These are phyloP conservation scores for Rutpela maculata DNA, from an alignment of 2,888 invertebrate genomes.

Conservation along the genomic window DNA sequence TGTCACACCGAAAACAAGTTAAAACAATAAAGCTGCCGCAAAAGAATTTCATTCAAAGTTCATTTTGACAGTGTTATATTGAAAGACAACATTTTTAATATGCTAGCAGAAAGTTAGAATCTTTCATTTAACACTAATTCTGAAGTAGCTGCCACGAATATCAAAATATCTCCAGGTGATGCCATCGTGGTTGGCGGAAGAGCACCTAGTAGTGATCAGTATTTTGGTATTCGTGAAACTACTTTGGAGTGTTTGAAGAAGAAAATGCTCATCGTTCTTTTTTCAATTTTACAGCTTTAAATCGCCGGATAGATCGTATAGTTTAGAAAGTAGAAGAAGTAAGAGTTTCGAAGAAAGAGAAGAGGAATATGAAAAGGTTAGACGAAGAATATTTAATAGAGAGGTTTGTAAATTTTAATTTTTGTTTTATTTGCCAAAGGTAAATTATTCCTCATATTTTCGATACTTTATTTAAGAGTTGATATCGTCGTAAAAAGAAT, in stretches of 20 bases:
- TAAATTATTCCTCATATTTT: neutral
- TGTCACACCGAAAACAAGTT: too few species aligned
- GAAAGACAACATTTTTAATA: too few species aligned
- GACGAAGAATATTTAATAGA: slow-evolving; percentile 89
- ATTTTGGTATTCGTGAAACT: neutral
- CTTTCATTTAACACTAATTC: too few species aligned
- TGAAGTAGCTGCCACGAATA: too few species aligned
- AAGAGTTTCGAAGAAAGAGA: slow-evolving; percentile 95
- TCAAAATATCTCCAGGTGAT: too few species aligned
- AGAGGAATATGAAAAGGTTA: slow-evolving; percentile 90
- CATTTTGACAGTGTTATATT: too few species aligned
- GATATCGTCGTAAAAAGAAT: too few species aligned
- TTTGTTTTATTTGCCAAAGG: neutral
- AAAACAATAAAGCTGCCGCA: too few species aligned
- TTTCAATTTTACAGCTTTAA: slow-evolving; percentile 73
- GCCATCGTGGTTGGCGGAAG: too few species aligned
- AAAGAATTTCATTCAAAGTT: too few species aligned
- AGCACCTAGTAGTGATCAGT: too few species aligned
- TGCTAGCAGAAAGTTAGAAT: too few species aligned
- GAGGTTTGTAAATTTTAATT: slow-evolving; percentile 62
- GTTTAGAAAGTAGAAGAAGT: slow-evolving; percentile 81
- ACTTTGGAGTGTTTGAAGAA: neutral
- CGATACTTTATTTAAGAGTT: neutral
- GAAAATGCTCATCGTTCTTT: neutral
- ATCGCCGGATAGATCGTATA: slow-evolving; percentile 79